Base-by-base conservation (phyloP, 1,140 invertebrate species). In the Eriosoma lanigerum region DNA sequence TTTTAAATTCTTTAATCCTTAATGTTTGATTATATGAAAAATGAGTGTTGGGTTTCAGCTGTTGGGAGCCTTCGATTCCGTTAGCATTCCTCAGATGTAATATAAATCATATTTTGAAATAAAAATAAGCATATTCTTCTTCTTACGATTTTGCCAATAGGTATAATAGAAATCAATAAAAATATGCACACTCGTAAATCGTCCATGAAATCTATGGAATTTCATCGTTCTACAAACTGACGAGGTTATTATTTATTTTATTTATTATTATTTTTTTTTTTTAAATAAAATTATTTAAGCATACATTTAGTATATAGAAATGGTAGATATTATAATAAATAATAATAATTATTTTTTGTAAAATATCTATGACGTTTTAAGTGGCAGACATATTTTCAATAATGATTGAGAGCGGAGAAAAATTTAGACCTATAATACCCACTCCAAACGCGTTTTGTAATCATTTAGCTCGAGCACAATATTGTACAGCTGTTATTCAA, bases 361-460 rank as follows among this genome's bases (percentile, higher is more conserved):
- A 76, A 60, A 46, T 62, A 58, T 58, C 32, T 44, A 62, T 48
- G 75, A 62, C 75, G 56, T 78, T 78, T 60, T 78, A 78, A 78
- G 75, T 78, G 75, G 75, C 32, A 78, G 75, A 62, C 75, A 78
- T 78, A 44, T 78, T 78, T 8, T 4, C 56, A 62, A 78, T 78
- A 78, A 78, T 78, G 75, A 78, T 78, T 62, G 75, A 78, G 75
- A 78, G 75, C 75, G 9, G 54, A 26, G 21, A 58, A 48, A 72
- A 29, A 72, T 72, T 19, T 52, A 13, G 64, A 52, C 12, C 19
- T 46, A n/a, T n/a, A n/a, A n/a, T n/a, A 44, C 72, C 52, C 72
- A 75, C 72, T 75, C 26, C 52, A 32, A 75, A 58, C 12, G 10
- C 24, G 24, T 60, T 78, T 78, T 62, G 38, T 78, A 78, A 78